phyloP scores from a whole-genome alignment of 2,113 vertebrate species.

The Leptobrachium leishanense region DNA sequence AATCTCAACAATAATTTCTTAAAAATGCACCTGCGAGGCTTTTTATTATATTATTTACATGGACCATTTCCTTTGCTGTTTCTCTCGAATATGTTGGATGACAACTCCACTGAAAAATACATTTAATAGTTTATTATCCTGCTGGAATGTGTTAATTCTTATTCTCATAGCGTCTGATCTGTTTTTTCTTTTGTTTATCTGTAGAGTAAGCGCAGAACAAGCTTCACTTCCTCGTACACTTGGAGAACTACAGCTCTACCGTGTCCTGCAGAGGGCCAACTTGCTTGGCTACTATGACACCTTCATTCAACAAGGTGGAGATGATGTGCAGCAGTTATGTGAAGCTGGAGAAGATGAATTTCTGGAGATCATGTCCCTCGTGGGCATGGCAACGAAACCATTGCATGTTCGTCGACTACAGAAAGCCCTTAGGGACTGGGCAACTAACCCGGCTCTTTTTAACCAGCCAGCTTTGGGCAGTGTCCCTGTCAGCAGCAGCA shows the following conservation, averaged over 20 bases:
- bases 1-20: too few relatives aligned
- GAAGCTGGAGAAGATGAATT: slow-evolving; percentile 97
- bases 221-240: slow-evolving; percentile 85
- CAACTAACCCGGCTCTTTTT: slow-evolving; percentile 89
- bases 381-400: slow-evolving; percentile 98
- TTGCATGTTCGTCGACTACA: slow-evolving; percentile 94
- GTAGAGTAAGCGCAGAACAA: slow-evolving; percentile 40
- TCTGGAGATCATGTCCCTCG: slow-evolving; percentile 96
- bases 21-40: too few relatives aligned
- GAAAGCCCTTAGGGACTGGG: slow-evolving; percentile 94
- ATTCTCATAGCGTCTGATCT: too few relatives aligned
- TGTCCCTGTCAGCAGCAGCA: slow-evolving; percentile 76
- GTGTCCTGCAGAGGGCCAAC: slow-evolving; percentile 92
- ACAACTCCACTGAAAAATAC: too few relatives aligned
- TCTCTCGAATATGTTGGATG: too few relatives aligned
- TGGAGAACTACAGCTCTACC: slow-evolving; percentile 95
- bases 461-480: slow-evolving; percentile 83
- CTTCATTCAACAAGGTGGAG: slow-evolving; percentile 98
- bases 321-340: slow-evolving; percentile 95
- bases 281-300: slow-evolving; percentile 96
- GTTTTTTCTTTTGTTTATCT: neutral
- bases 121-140: too few relatives aligned
- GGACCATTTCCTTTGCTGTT: too few relatives aligned
- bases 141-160: too few relatives aligned
- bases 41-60: too few relatives aligned